Conservation (phyloP, 2,113 vertebrate species). For the Petromus typicus region DNA sequence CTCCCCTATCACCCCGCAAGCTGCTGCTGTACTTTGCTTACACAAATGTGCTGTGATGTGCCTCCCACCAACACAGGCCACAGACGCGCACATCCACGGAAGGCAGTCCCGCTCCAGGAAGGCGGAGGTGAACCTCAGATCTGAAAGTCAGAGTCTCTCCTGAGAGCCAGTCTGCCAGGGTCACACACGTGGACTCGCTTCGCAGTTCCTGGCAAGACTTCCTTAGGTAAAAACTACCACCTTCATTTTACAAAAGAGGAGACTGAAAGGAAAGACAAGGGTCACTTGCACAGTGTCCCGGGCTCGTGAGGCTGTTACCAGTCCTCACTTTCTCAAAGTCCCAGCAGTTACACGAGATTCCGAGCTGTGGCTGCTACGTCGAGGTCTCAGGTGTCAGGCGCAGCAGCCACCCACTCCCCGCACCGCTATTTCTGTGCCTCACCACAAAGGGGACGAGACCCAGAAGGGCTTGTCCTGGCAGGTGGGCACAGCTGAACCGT, state of each 20-base stretch:
- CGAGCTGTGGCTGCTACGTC: no score
- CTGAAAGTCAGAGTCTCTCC: background rate
- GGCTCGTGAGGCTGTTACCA: background rate
- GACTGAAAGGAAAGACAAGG: background rate
- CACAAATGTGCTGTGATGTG: background rate
- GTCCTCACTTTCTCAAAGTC: background rate
- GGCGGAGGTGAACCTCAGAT: background rate
- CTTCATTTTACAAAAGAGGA: background rate
- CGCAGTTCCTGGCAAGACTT: background rate
- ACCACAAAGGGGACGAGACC: background rate
- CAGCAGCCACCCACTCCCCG: background rate
- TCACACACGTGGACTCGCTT: background rate
- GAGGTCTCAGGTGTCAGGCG: background rate
- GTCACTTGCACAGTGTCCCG: no score
- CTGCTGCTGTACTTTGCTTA: background rate
- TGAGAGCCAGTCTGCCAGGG: no score
- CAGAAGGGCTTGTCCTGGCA: background rate
- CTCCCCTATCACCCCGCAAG: no score
- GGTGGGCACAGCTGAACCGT: accelerated
- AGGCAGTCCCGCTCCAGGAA: background rate
- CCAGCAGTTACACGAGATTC: background rate
- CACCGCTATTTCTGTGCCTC: background rate
- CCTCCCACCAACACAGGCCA: background rate
- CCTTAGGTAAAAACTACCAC: background rate
- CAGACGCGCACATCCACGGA: background rate